Evolutionary conservation across 2,113 vertebrate genomes (phyloP).

Genomic region (Columbina picui): DNA sequence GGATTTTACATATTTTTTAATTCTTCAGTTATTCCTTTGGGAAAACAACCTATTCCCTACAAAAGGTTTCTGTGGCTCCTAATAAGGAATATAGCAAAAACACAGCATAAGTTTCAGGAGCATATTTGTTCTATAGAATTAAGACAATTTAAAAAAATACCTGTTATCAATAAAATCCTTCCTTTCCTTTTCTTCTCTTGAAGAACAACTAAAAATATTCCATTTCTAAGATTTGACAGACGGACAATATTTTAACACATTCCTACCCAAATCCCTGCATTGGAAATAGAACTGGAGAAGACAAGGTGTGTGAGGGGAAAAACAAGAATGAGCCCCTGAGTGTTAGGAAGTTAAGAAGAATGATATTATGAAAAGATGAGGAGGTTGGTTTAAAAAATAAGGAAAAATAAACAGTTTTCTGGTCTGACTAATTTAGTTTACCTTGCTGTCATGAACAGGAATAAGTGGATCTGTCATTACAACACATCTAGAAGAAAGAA

Average conservation of each 20-base stretch:
- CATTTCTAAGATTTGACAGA: background rate
- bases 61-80: background rate
- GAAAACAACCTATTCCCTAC: background rate
- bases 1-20: background rate
- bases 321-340: background rate
- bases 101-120: background rate
- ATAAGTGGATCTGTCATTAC: background rate
- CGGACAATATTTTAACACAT: background rate
- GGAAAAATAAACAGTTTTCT: background rate
- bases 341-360: background rate
- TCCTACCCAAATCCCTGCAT: background rate
- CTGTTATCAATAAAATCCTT: background rate
- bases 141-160: rapidly evolving
- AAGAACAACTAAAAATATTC: background rate
- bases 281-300: background rate
- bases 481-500: background rate
- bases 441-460: background rate
- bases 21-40: background rate
- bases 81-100: background rate
- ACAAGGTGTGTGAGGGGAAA: rapidly evolving
- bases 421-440: background rate
- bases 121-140: background rate
- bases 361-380: background rate
- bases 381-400: background rate
- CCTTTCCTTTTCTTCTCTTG: background rate